Evolutionary conservation across 2,888 invertebrate genomes (phyloP), one percentile per base, ranked within the genome.

Genomic region (Tetheella fluctuosa): DNA sequence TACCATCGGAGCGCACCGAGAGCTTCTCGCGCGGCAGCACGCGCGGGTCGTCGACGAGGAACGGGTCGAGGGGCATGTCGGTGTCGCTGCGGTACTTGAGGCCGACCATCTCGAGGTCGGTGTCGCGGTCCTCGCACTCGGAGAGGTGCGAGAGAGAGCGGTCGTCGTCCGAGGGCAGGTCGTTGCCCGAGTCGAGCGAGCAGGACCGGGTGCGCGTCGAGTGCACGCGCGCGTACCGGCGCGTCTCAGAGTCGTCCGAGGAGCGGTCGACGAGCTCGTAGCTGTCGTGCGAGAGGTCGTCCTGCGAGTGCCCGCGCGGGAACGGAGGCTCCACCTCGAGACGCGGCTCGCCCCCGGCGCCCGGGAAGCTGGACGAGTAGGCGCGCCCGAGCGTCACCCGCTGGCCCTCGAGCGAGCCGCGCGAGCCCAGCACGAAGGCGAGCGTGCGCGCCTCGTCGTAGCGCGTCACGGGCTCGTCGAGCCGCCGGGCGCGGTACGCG

Each of bases 261-360:
- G 96, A 96, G 80, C 96, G 96, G 83, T 97, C 97, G 64, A 97
- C 91, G 25, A 97, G 89, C 84, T 97, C 97, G 85, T 97, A 97
- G 76, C 97, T 97, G 84, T 97, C 97, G 84, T 97, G 97, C 37
- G 97, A 97, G 34, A 97, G 91, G 88, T 97, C 97, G 82, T 97
- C 97, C 84, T 97, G 97, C 12, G 97, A 97, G 68, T 95, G 96
- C 63, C 94, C 93, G 64, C 96, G 90, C 72, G 95, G 95, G 69
- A 95, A 95, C 62, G 94, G 91, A 17, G 48, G 48, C 48, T 17
- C 3, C n/a, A n/a, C n/a, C 25, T 2, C 20, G 20, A 20, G 48
- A 20, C 10, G 48, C 48, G 10, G 94, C 80, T 95, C 96, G 61
- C 95, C 95, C 5, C 95, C 95, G 58, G 96, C 97, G 61, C 97